phyloP scores from a whole-genome alignment of 2,797 vertebrate genomes.

The Limnodromus scolopaceus region DNA sequence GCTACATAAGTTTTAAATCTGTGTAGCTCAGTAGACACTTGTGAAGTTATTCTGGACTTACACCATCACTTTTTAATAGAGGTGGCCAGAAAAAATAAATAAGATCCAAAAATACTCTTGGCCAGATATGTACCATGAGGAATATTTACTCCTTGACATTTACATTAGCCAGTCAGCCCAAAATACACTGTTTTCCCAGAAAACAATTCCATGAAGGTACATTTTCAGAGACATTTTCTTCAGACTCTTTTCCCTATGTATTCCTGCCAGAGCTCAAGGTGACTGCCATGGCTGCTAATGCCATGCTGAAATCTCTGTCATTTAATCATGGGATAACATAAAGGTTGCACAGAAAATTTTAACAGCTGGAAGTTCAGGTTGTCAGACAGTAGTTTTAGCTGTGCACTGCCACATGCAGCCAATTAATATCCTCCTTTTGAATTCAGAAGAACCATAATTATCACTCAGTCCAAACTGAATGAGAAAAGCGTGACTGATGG shows the following conservation, averaged over 20 bases:
- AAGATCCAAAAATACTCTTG: neutral
- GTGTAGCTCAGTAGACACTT: neutral
- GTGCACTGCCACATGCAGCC: neutral
- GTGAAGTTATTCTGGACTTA: neutral
- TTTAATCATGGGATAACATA: neutral
- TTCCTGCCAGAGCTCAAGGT: neutral
- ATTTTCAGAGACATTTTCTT: neutral
- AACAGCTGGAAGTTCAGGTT: conserved; percentile 1
- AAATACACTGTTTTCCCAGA: conserved; percentile 17
- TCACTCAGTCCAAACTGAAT: neutral
- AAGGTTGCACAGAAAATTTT: neutral
- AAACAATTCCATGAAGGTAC: neutral
- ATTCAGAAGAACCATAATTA: neutral
- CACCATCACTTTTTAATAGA: neutral
- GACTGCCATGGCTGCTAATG: neutral
- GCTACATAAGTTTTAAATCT: neutral
- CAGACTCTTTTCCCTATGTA: neutral
- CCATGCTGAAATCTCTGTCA: neutral
- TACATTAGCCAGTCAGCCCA: neutral
- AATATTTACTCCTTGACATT: conserved; percentile 34
- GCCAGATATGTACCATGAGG: neutral
- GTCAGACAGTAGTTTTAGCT: conserved; percentile 9
- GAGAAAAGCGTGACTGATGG: neutral
- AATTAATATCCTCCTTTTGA: neutral
- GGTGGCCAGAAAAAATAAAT: neutral